Evolutionary conservation across 2,797 vertebrate genomes (phyloP).

Genomic region (Tolypeutes matacus): DNA sequence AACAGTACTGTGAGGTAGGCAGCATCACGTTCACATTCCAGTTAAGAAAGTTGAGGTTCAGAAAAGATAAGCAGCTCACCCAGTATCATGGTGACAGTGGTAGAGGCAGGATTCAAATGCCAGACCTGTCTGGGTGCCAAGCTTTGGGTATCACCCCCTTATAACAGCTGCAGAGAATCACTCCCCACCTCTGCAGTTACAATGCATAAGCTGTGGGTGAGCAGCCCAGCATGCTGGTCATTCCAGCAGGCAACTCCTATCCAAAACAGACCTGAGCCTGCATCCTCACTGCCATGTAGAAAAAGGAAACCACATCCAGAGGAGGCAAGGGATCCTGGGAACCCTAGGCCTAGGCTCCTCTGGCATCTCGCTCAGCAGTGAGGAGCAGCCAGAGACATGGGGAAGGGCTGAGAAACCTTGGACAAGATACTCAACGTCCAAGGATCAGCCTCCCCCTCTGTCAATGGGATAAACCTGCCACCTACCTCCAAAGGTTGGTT

Average conservation of each 20-base stretch:
- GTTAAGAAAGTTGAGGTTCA: not conserved
- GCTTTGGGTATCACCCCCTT: too few species aligned
- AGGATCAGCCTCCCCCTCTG: not conserved
- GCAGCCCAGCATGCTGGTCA: not conserved
- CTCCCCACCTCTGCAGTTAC: not conserved
- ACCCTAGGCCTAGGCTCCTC: not conserved
- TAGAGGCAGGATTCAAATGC: not conserved
- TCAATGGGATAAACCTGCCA: not conserved
- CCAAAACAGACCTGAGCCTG: not conserved
- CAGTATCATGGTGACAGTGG: not conserved
- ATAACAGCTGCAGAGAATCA: not conserved
- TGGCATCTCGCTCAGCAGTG: not conserved
- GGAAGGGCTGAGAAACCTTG: not conserved
- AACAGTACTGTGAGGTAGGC: not conserved
- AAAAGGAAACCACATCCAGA: not conserved
- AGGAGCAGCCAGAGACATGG: not conserved
- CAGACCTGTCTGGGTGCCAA: not conserved
- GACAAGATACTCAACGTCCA: not conserved
- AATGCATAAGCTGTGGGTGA: not conserved
- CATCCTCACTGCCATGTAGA: not conserved
- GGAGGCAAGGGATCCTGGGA: not conserved
- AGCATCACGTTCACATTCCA: not conserved
- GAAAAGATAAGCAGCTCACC: not conserved
- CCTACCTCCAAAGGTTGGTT: not conserved
- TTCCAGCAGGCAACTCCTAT: not conserved